These are phyloP conservation scores for Eupithecia pulchellata DNA, from an alignment of 2,888 invertebrate genomes.

Conservation along the genomic window DNA sequence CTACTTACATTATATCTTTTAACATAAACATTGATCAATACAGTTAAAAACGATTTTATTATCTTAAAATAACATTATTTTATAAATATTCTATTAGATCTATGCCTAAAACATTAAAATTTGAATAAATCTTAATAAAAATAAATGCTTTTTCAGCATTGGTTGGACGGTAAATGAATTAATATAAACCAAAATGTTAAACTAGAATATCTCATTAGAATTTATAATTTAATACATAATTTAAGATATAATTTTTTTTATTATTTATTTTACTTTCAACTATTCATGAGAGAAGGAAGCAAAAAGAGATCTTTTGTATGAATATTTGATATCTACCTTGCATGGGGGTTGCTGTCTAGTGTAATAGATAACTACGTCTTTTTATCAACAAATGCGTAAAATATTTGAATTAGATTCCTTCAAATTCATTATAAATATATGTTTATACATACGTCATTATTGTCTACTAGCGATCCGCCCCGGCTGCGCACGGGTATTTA, in stretches of 20 bases:
- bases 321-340: no score
- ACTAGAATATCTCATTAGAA: neutral
- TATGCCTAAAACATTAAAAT: neutral
- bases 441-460: no score
- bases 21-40: neutral
- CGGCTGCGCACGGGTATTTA: no score
- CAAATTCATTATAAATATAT: no score
- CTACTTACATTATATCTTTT: neutral
- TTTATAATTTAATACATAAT: neutral
- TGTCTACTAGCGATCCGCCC: no score
- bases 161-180: neutral
- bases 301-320: neutral
- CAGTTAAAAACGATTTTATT: neutral
- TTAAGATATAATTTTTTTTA: neutral
- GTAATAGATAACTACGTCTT: no score
- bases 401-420: no score
- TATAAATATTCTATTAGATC: conserved; percentile 1
- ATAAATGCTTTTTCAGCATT: conserved; percentile 2
- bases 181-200: neutral
- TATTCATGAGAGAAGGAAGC: neutral
- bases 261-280: neutral
- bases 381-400: no score
- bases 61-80: neutral
- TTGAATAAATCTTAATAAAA: neutral
- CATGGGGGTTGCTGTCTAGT: no score